These are phyloP conservation scores for Hassar affinis DNA, from an alignment of 2,113 vertebrate species.

Conservation along the genomic window DNA sequence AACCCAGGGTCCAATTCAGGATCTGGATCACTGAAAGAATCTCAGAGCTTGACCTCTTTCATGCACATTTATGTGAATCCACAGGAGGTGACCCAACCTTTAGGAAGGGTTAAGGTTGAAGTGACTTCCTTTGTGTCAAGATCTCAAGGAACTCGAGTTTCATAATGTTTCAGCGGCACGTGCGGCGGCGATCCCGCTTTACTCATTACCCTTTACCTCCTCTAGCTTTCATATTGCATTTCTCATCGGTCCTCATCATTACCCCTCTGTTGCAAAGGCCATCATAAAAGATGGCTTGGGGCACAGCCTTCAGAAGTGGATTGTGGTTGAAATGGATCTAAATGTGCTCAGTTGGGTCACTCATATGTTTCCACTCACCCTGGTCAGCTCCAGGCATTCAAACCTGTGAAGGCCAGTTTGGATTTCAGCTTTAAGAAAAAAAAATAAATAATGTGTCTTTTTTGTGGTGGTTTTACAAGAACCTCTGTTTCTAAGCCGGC, in stretches of 20 bases:
- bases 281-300: conserved; percentile 60
- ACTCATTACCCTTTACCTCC: conserved; percentile 22
- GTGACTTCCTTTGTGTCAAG: not conserved
- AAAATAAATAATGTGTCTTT: conserved; percentile 38
- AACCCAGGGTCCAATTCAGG: no score
- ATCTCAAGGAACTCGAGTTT: not conserved
- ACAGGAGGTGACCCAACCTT: not conserved
- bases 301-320: conserved; percentile 66
- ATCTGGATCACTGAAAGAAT: conserved; percentile 34
- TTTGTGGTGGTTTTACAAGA: conserved; percentile 19
- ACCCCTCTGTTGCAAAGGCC: conserved; percentile 33
- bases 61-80: not conserved
- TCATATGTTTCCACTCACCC: conserved; percentile 70
- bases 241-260: conserved; percentile 55
- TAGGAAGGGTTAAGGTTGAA: not conserved
- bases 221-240: conserved; percentile 42
- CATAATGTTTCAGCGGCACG: not conserved
- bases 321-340: conserved; percentile 62
- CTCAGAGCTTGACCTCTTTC: conserved; percentile 5
- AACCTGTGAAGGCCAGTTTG: conserved; percentile 57
- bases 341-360: conserved; percentile 66
- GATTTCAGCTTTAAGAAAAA: conserved; percentile 60
- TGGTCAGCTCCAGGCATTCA: conserved; percentile 41
- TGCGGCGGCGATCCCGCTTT: not conserved
- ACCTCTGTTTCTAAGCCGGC: conserved; percentile 18